These are phyloP conservation scores for Coleophora deauratella DNA, from an alignment of 2,888 invertebrate species.

Conservation along the genomic window DNA sequence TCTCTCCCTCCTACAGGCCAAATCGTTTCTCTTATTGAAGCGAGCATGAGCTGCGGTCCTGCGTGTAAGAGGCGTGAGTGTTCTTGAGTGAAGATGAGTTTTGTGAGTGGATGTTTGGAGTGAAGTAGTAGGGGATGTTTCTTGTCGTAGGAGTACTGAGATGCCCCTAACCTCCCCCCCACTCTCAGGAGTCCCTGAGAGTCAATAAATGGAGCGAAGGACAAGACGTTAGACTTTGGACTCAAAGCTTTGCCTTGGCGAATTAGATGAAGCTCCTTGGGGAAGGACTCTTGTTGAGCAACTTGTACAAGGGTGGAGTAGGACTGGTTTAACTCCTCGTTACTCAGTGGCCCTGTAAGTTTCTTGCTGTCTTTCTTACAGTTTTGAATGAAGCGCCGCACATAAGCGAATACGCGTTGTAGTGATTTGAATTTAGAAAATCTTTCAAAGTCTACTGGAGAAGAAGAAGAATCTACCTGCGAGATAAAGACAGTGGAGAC, in stretches of 20 bases:
- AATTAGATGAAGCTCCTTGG: not conserved
- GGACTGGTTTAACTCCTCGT: not conserved
- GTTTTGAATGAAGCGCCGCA: not conserved
- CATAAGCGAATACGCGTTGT: not conserved
- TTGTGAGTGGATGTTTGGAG: not conserved
- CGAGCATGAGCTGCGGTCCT: constrained; percentile 2
- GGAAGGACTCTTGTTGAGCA: not conserved
- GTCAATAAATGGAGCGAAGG: constrained; percentile 1
- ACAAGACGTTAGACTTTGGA: not conserved
- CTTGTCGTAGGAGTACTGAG: not conserved
- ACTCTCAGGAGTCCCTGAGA: not conserved
- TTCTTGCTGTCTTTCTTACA: not conserved
- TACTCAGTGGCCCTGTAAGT: not conserved
- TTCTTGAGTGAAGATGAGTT: constrained; percentile 1
- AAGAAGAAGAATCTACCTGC: not conserved
- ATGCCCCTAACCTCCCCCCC: not conserved
- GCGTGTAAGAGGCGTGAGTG: constrained; percentile 3
- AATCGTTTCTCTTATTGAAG: not conserved
- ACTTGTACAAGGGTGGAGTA: not conserved
- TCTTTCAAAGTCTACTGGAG: not conserved
- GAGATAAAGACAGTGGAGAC: not conserved
- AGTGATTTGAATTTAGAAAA: not conserved
- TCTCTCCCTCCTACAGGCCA: constrained; percentile 3
- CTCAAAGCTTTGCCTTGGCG: not conserved
- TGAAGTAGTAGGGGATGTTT: constrained; percentile 1